These are phyloP conservation scores for Harpalus rufipes DNA, from an alignment of 2,888 invertebrate species.

Conservation along the genomic window DNA sequence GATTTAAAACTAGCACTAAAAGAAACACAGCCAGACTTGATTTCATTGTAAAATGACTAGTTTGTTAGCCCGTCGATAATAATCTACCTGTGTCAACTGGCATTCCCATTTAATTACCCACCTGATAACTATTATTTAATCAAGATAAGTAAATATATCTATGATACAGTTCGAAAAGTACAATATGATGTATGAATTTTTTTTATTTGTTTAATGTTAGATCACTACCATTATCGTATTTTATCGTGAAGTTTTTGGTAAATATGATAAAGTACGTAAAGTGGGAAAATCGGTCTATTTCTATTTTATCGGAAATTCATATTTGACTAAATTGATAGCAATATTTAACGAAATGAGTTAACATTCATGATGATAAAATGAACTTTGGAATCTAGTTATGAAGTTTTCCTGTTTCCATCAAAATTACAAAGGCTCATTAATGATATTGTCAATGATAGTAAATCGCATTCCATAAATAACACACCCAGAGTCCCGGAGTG, in stretches of 20 bases:
- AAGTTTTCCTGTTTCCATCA: too few relatives aligned
- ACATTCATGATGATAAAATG: too few relatives aligned
- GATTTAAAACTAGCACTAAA: conserved; percentile 15
- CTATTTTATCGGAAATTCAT: too few relatives aligned
- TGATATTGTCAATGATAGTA: too few relatives aligned
- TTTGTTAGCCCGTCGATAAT: not conserved
- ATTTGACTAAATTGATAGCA: too few relatives aligned
- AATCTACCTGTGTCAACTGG: conserved; percentile 20
- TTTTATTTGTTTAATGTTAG: conserved; percentile 27
- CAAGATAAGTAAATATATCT: conserved; percentile 33
- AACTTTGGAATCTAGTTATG: too few relatives aligned
- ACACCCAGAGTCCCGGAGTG: too few relatives aligned
- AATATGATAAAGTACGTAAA: conserved; percentile 15
- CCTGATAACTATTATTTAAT: conserved; percentile 34
- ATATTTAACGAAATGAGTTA: too few relatives aligned
- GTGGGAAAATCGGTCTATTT: too few relatives aligned
- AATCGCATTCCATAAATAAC: too few relatives aligned
- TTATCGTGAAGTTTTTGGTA: not conserved
- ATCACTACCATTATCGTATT: conserved; percentile 17
- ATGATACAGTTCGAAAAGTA: not conserved
- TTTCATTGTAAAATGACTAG: conserved; percentile 39
- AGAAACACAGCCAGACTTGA: conserved; percentile 14
- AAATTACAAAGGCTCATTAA: too few relatives aligned
- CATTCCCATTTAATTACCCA: conserved; percentile 13
- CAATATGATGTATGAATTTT: not conserved